These are phyloP conservation scores for Lycocorax pyrrhopterus DNA, from an alignment of 2,113 vertebrate genomes.

Conservation along the genomic window DNA sequence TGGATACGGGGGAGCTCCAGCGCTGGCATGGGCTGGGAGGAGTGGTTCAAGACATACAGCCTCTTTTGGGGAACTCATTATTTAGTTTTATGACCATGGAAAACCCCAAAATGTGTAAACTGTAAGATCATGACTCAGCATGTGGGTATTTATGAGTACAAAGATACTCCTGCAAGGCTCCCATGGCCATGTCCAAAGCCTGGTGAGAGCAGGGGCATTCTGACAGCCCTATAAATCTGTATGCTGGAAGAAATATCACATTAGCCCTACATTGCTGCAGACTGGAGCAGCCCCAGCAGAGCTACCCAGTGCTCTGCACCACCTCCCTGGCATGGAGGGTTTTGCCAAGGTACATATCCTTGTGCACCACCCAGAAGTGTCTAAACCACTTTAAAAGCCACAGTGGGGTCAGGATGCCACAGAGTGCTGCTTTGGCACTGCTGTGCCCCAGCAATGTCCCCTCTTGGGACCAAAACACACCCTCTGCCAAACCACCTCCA, in stretches of 20 bases:
- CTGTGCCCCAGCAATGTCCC: neutral
- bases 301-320: neutral
- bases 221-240: neutral
- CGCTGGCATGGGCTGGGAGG: fast-evolving
- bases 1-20: neutral
- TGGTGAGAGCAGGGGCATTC: neutral
- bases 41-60: neutral
- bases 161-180: neutral
- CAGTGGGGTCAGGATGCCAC: neutral
- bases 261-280: neutral
- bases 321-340: neutral
- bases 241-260: neutral
- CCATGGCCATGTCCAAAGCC: neutral
- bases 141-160: neutral
- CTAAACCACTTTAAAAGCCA: neutral
- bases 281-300: neutral
- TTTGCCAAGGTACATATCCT: neutral
- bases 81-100: neutral
- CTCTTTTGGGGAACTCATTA: neutral
- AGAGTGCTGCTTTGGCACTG: fast-evolving
- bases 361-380: neutral
- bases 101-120: neutral
- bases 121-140: neutral
- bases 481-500: neutral
- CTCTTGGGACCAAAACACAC: neutral